Evolutionary conservation across 2,888 invertebrate genomes (phyloP).

Genomic region (Rhyacophila evoluta): DNA sequence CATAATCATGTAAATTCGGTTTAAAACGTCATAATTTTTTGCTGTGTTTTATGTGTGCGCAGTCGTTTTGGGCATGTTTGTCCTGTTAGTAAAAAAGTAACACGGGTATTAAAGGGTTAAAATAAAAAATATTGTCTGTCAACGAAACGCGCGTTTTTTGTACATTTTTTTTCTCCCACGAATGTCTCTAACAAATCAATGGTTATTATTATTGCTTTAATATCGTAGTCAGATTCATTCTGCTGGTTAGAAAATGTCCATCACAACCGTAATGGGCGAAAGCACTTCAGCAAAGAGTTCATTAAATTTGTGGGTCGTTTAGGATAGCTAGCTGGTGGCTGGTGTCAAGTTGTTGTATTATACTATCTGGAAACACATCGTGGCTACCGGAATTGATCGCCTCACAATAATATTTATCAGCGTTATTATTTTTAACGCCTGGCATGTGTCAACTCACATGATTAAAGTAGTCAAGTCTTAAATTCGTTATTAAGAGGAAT

Average conservation of each 20-base stretch:
- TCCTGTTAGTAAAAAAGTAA: too few relatives aligned
- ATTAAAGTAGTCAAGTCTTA: too few relatives aligned
- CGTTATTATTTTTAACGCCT: background rate
- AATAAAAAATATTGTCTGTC: too few relatives aligned
- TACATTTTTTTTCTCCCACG: background rate
- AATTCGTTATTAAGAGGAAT: too few relatives aligned
- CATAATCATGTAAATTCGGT: too few relatives aligned
- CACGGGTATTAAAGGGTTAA: too few relatives aligned
- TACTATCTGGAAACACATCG: background rate
- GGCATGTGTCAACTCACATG: background rate
- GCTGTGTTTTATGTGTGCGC: too few relatives aligned
- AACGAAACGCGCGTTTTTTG: too few relatives aligned
- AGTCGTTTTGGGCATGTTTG: too few relatives aligned
- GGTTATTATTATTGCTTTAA: background rate
- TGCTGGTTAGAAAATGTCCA: background rate
- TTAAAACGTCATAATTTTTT: too few relatives aligned
- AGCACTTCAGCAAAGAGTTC: background rate
- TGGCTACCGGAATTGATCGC: background rate
- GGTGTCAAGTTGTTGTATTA: background rate
- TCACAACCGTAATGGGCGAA: background rate
- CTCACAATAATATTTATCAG: background rate
- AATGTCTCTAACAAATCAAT: background rate
- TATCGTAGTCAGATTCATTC: background rate
- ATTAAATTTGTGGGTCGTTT: background rate
- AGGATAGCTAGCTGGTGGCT: background rate